Evolutionary conservation across 2,797 vertebrate genomes (phyloP).

Genomic region (Lycodopsis pacificus): DNA sequence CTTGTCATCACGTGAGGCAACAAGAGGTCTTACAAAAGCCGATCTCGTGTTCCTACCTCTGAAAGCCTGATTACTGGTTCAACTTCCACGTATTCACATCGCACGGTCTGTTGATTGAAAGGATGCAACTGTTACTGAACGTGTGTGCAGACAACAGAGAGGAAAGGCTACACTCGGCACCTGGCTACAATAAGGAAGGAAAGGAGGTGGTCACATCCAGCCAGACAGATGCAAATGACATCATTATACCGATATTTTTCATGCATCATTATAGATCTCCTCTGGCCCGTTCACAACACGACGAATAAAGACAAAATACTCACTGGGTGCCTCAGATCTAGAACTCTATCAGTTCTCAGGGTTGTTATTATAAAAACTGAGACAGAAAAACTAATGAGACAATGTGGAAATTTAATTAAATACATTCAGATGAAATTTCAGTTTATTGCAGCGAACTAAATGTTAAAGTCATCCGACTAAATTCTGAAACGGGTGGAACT

Average conservation of each 20-base stretch:
- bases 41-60: slow-evolving; percentile 21
- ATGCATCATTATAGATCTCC: slow-evolving; percentile 1
- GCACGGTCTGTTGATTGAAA: slow-evolving; percentile 64
- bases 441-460: neutral
- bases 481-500: neutral
- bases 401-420: neutral
- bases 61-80: slow-evolving; percentile 54
- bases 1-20: no score
- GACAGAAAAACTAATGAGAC: neutral
- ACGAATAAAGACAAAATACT: slow-evolving; percentile 7
- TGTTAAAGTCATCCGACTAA: neutral
- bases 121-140: slow-evolving; percentile 27
- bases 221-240: slow-evolving; percentile 57
- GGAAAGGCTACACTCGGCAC: slow-evolving; percentile 23
- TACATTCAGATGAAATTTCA: neutral
- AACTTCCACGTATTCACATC: slow-evolving; percentile 57
- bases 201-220: slow-evolving; percentile 51
- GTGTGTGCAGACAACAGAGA: slow-evolving; percentile 36
- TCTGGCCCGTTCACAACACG: slow-evolving; percentile 23
- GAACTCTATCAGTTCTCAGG: neutral
- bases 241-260: slow-evolving; percentile 32
- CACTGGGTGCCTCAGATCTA: neutral
- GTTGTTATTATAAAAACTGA: neutral
- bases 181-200: slow-evolving; percentile 43
- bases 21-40: no score